These are phyloP conservation scores for Pegoplata infirma DNA, from an alignment of 2,888 invertebrate species.

Conservation along the genomic window DNA sequence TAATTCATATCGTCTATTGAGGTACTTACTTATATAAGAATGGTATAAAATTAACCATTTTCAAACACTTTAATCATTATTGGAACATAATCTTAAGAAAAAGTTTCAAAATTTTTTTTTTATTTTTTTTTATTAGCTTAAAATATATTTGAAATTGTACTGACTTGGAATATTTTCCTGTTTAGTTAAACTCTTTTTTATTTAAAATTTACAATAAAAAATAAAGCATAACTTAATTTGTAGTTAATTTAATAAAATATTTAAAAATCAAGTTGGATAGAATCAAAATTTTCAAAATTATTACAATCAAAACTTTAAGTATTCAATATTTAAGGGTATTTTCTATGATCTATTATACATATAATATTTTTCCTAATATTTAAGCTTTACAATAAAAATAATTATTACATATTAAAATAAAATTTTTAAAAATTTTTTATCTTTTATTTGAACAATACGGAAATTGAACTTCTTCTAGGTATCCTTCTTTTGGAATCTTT, in stretches of 20 bases:
- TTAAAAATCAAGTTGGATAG: background rate
- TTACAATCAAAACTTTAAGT: conserved; percentile 50
- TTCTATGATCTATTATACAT: conserved; percentile 62
- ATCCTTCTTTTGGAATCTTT: no score
- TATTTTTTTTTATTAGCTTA: background rate
- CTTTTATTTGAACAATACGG: no score
- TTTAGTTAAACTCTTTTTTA: conserved; percentile 13
- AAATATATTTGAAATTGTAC: background rate
- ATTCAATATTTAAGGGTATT: conserved; percentile 61
- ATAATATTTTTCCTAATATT: conserved; percentile 54
- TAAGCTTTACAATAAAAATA: conserved; percentile 55
- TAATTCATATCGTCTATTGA: no score
- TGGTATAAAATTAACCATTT: background rate
- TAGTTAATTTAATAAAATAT: conserved; percentile 32
- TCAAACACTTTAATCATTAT: background rate
- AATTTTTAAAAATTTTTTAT: background rate
- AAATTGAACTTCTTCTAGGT: no score
- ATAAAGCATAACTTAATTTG: conserved; percentile 19
- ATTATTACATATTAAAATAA: background rate
- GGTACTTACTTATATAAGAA: no score
- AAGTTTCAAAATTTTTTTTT: background rate
- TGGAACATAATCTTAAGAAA: conserved; percentile 6
- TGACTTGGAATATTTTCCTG: conserved; percentile 25
- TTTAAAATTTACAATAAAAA: conserved; percentile 6
- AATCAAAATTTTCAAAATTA: conserved; percentile 47